These are phyloP conservation scores for Vombatus ursinus DNA, from an alignment of 2,113 vertebrate genomes.

Conservation along the genomic window DNA sequence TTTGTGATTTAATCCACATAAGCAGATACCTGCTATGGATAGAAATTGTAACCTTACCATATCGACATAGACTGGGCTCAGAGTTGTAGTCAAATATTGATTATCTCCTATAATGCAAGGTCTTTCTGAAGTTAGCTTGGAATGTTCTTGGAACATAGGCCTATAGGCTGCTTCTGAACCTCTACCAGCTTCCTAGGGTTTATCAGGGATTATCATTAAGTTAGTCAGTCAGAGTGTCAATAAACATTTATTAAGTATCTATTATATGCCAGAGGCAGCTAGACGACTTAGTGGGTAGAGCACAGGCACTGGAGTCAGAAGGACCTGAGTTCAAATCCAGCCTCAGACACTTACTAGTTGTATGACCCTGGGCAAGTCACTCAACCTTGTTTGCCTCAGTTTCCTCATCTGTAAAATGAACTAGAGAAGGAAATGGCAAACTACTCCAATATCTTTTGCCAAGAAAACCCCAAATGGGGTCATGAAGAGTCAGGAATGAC, in stretches of 20 bases:
- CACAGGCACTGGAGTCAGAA: not conserved
- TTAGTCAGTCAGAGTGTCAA: not conserved
- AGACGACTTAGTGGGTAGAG: not conserved
- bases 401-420: not conserved
- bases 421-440: not conserved
- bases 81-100: not conserved
- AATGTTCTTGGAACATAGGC: not conserved
- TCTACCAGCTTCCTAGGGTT: not conserved
- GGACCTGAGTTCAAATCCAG: not conserved
- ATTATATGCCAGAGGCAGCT: not conserved
- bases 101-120: not conserved
- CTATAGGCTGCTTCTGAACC: not conserved
- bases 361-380: not conserved
- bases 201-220: not conserved
- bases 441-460: not conserved
- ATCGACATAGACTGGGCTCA: not conserved
- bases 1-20: not conserved
- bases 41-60: not conserved
- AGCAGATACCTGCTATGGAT: not conserved
- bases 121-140: not conserved
- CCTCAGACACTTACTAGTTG: not conserved
- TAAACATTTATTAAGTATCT: not conserved
- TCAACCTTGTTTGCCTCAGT: not conserved
- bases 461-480: not conserved
- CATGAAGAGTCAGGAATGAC: not conserved